Percentiles rank a stretch among this genome's conserved stretches.
Evolutionary conservation across 2,888 invertebrate species (phyloP).

Genomic region (Escarpia spicata): DNA sequence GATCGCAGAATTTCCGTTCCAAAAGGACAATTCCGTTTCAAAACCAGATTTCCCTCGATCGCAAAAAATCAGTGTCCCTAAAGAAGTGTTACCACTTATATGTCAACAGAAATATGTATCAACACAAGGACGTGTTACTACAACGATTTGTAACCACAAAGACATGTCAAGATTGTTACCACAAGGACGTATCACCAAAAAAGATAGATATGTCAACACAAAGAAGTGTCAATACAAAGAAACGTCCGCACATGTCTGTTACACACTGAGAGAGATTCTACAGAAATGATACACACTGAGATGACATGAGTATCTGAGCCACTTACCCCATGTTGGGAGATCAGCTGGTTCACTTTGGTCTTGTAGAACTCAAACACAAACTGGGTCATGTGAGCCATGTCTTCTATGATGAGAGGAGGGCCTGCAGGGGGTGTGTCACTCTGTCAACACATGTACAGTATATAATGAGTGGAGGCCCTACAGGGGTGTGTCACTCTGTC

Average conservation of each 20-base stretch:
- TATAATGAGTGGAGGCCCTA: not conserved
- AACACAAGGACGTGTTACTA: not conserved
- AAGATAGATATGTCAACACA: not conserved
- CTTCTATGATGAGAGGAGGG: conserved; percentile 74
- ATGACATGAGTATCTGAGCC: not conserved
- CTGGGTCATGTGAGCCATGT: conserved; percentile 95
- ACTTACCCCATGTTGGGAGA: conserved; percentile 21
- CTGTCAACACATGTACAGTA: conserved; percentile 36
- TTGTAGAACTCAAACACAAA: conserved; percentile 91
- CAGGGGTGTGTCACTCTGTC: not conserved
- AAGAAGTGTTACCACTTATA: not conserved
- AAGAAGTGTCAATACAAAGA: too few species aligned
- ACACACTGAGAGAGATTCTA: not conserved
- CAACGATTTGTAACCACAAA: too few species aligned
- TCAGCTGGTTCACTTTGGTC: conserved; percentile 39
- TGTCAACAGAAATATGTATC: conserved; percentile 21
- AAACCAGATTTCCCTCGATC: too few species aligned
- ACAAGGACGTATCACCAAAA: not conserved
- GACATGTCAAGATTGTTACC: not conserved
- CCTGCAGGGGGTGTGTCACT: conserved; percentile 47
- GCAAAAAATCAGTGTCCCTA: too few species aligned
- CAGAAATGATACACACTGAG: not conserved
- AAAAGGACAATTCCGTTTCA: too few species aligned
- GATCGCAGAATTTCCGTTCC: too few species aligned
- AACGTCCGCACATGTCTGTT: too few species aligned